Percentiles rank a stretch among this genome's conserved stretches.
phyloP scores from a whole-genome alignment of 2,797 vertebrate genomes.

The Hydrocynus forskahlii region DNA sequence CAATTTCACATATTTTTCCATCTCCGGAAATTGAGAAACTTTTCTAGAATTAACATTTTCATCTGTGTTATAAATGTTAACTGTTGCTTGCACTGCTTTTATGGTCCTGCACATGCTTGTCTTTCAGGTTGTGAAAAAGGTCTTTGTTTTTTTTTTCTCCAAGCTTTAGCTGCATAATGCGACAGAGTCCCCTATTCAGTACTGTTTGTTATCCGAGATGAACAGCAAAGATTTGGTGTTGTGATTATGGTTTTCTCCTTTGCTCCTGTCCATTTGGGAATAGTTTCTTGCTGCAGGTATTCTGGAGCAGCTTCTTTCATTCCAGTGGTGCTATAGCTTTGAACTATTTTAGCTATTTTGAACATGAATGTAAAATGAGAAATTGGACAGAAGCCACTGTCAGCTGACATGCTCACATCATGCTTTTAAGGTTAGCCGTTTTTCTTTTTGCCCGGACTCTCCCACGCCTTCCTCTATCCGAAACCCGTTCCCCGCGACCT shows the following conservation, averaged over 20 bases:
- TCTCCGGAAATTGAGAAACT: not conserved
- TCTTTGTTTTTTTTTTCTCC: too few species aligned
- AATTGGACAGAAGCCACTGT: too few species aligned
- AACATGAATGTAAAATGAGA: too few species aligned
- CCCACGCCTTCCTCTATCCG: conserved; percentile 41
- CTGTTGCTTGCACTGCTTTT: too few species aligned
- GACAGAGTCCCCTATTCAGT: not conserved
- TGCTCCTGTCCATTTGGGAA: not conserved
- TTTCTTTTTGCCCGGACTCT: conserved; percentile 35
- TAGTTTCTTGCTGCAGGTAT: not conserved
- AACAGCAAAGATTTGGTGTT: too few species aligned
- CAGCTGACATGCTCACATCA: too few species aligned
- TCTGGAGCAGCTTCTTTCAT: not conserved
- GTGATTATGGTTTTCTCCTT: too few species aligned
- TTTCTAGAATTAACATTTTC: not conserved
- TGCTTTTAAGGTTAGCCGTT: not conserved
- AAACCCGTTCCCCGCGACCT: conserved; percentile 26
- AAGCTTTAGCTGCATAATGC: not conserved
- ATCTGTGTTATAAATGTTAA: too few species aligned
- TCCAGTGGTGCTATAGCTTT: not conserved
- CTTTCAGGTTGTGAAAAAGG: too few species aligned
- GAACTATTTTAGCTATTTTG: too few species aligned
- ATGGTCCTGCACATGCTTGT: too few species aligned
- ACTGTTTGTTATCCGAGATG: not conserved
- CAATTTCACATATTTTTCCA: not conserved